Evolutionary conservation across 2,113 vertebrate genomes (phyloP), one percentile per base, ranked within the genome.

Genomic region (Nannospalax galili): DNA sequence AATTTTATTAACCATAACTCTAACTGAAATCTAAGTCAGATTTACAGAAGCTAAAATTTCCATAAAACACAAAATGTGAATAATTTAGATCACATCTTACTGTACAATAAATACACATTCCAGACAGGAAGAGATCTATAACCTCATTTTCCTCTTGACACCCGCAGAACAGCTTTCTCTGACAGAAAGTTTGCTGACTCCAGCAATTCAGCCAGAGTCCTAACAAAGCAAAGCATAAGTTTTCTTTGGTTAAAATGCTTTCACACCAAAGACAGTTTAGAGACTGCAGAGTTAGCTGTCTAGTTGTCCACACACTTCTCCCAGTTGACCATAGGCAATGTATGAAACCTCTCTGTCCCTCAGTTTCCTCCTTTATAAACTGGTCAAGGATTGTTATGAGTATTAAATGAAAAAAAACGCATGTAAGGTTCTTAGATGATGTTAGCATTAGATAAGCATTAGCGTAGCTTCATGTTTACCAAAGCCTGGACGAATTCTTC

Each of bases 21-120:
- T 97, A 64, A 74, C 95, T 97, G 88, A 95, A 97, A 88, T 93
- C 77, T 73, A 92, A 67, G 73, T 32, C 84, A 97, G 93, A 98
- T 98, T 97, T 98, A 98, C 87, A 96, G 93, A 97, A 96, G 89
- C 15, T 73, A 96, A 93, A 97, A 96, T 97, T 92, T 98, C 84
- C 95, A 89, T 97, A 91, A 97, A 96, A 97, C 95, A 95, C 86
- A 97, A 96, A 97, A 97, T 96, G 72, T 48, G 91, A 69, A 95
- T 96, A 86, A 97, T 96, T 95, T 96, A 95, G 67, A 96, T 96
- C 91, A 96, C 72, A 89, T 94, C n/a, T 93, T 84, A 95, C 35
- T 96, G 8, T 95, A 93, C 75, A 95, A 96, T 88, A 97, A 98
- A 97, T 95, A 97, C 74, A 85, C 82, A 74, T 85, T 42, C 74